Evolutionary conservation across 92 coral and sea anemone genomes (phyloP).

Genomic region (Parazoanthus swiftii): DNA sequence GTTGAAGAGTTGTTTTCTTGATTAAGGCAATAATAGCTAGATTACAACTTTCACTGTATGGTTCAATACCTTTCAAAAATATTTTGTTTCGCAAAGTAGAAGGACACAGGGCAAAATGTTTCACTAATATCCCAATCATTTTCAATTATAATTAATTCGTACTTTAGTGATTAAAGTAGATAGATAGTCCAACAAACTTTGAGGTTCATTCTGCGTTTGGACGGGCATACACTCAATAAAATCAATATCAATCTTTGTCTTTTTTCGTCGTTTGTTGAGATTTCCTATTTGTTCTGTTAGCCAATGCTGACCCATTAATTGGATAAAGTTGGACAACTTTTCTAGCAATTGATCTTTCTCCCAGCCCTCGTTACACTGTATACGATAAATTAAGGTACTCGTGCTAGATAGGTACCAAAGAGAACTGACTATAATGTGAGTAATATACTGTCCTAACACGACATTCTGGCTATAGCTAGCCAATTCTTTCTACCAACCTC

Average conservation of each 20-base stretch:
- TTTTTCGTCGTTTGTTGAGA: neutral
- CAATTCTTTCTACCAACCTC: neutral
- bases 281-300: neutral
- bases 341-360: neutral
- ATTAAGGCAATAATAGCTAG: slow-evolving; percentile 14
- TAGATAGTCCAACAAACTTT: too few species aligned
- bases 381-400: neutral
- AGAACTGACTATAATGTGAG: neutral
- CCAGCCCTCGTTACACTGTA: neutral
- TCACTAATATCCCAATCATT: neutral
- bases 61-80: neutral
- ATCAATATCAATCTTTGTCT: neutral
- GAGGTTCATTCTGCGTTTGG: neutral
- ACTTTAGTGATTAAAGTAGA: neutral
- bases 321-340: neutral
- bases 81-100: neutral
- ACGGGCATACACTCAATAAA: neutral
- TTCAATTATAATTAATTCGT: too few species aligned
- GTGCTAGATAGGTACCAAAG: neutral
- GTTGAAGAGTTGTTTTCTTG: slow-evolving; percentile 16
- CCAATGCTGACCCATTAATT: neutral
- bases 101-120: neutral
- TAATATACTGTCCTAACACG: neutral
- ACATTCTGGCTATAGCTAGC: neutral
- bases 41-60: neutral